These are phyloP conservation scores for Yponomeuta malinellus DNA, from an alignment of 2,888 invertebrate species.

Conservation along the genomic window DNA sequence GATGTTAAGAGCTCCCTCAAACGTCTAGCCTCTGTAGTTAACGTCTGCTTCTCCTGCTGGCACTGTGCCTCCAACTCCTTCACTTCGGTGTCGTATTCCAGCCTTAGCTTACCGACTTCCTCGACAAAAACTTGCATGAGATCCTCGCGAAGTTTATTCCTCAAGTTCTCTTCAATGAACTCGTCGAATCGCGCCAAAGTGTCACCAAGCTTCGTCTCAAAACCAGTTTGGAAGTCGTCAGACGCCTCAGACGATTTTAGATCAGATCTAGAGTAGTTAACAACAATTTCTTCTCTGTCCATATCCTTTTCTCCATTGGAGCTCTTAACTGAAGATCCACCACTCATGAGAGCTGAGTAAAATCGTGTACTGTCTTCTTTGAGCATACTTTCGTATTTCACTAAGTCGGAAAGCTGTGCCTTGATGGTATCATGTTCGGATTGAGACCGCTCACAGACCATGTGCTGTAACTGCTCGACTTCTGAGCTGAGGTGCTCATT, in stretches of 20 bases:
- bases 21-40: constrained; percentile 68
- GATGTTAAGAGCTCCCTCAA: constrained; percentile 73
- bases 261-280: constrained; percentile 63
- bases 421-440: constrained; percentile 59
- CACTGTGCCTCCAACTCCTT: constrained; percentile 62
- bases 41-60: constrained; percentile 75
- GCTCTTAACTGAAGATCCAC: constrained; percentile 53
- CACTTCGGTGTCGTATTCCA: constrained; percentile 55
- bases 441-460: constrained; percentile 44
- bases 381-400: constrained; percentile 59
- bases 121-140: constrained; percentile 73
- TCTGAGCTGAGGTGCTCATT: constrained; percentile 78
- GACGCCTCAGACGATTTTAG: constrained; percentile 50
- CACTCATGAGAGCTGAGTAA: constrained; percentile 61
- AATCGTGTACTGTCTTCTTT: constrained; percentile 66
- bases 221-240: constrained; percentile 56
- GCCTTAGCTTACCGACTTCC: constrained; percentile 67
- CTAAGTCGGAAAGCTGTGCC: constrained; percentile 62
- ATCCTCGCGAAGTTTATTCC: constrained; percentile 69
- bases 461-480: constrained; percentile 67
- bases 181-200: constrained; percentile 54
- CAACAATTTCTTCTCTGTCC: constrained; percentile 63
- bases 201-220: constrained; percentile 48
- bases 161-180: constrained; percentile 56
- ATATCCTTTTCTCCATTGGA: constrained; percentile 69